These are phyloP conservation scores for Astreopora myriophthalma DNA, from an alignment of 64 coral and sea anemone genomes.

Conservation along the genomic window DNA sequence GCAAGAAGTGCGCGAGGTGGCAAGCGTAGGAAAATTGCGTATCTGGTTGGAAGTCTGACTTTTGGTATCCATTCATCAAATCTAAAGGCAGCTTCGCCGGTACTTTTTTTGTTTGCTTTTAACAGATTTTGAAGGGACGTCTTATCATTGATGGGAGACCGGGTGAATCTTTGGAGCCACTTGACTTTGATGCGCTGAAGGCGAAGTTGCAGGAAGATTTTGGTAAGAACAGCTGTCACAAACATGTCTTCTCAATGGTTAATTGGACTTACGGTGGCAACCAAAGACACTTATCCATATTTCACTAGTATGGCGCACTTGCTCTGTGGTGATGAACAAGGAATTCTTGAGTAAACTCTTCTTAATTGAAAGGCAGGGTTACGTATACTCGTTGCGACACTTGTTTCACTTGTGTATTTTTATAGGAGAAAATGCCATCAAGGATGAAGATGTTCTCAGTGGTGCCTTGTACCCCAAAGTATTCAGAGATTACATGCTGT, in stretches of 20 bases:
- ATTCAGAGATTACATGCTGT: conserved; percentile 94
- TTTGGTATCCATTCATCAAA: not conserved
- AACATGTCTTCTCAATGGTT: too few relatives aligned
- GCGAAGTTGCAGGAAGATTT: conserved; percentile 73
- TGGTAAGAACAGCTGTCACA: conserved; percentile 42
- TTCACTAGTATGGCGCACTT: too few relatives aligned
- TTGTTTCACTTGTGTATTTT: not conserved
- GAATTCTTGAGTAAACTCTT: not conserved
- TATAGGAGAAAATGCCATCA: conserved; percentile 67
- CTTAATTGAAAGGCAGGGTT: too few relatives aligned
- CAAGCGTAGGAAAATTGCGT: too few relatives aligned
- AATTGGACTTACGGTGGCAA: too few relatives aligned
- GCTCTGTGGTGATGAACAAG: too few relatives aligned
- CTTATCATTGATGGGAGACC: conserved; percentile 91
- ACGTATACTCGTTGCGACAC: too few relatives aligned
- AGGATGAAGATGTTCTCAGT: conserved; percentile 86
- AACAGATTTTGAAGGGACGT: conserved; percentile 86
- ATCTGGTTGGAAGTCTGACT: too few relatives aligned
- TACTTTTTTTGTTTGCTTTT: not conserved
- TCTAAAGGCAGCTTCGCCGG: not conserved
- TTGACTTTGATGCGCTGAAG: conserved; percentile 89
- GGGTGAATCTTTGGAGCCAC: conserved; percentile 81
- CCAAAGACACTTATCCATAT: too few relatives aligned
- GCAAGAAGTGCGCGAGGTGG: too few relatives aligned
- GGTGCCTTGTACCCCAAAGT: conserved; percentile 92